Base-by-base conservation (phyloP, 2,797 vertebrate genomes). In the Margarornis squamiger region DNA sequence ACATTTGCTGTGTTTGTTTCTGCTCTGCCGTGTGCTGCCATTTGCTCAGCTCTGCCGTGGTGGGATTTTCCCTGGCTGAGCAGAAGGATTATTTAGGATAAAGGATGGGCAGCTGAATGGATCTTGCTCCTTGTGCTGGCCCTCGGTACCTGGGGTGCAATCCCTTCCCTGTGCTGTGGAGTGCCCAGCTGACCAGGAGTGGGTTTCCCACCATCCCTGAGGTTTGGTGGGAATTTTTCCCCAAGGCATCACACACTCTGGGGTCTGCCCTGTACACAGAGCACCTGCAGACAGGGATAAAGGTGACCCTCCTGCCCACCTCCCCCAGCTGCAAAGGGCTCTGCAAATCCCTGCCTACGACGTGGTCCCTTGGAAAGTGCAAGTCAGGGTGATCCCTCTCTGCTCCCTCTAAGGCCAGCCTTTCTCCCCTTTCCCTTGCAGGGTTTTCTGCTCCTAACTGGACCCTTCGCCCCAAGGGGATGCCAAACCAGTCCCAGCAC, bases 401-500 rank as follows among this genome's bases (percentile, higher is more conserved):
- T 2, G 73, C 95, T 46, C 92, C 54, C 21, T 14, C 77, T 88
- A 32, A 92, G 72, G 51, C n/a, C 0, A 0, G 32, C 36, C 86
- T 97, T 77, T 95, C 93, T 97, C 77, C 59, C 85, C 86, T 97
- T 97, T 89, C 74, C 86, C 90, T 95, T 81, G 59, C 97, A 98
- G 98, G 97, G 98, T 98, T 91, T 98, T 98, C 98, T 97, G 97
- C 97, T 98, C 98, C 97, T 98, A 98, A 98, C 92, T 12, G 92
- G 97, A 98, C 79, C 83, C 61, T 94, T 80, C 73, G 3, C 92
- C 93, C 94, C 85, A 63, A 89, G 13, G 87, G 95, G 97, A 97
- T 88, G 95, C 94, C 96, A 91, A 97, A 94, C 92, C 95, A 75
- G 93, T 92, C 88, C 88, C 67, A 66, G 96, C 74, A 29, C 71